phyloP scores from a whole-genome alignment of 1,140 invertebrate species.

The Chrysopa pallens region DNA sequence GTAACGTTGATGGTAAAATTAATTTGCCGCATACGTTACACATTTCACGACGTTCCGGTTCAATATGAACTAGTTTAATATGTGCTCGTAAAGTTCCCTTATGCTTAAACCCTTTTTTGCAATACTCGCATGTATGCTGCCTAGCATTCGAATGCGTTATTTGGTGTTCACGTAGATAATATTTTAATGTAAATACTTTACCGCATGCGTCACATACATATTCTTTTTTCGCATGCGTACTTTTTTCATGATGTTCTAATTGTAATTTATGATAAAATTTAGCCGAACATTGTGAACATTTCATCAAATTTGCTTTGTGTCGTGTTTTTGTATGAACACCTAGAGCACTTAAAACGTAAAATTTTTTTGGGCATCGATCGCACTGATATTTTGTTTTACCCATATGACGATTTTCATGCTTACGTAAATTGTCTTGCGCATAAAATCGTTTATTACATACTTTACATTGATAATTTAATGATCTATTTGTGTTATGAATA shows the following conservation, averaged over 20 bases:
- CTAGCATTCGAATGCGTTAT: constrained; percentile 5
- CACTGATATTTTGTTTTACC: constrained; percentile 5
- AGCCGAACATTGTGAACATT: neutral
- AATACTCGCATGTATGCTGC: constrained; percentile 5
- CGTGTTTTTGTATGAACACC: constrained; percentile 2
- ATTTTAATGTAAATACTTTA: constrained; percentile 5
- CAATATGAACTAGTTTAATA: neutral
- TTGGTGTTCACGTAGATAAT: constrained; percentile 5
- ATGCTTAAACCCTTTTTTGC: constrained; percentile 4
- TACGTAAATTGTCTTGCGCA: constrained; percentile 1
- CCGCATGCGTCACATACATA: constrained; percentile 5
- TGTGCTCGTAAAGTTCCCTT: constrained; percentile 2
- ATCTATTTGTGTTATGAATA: neutral
- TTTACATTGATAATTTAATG: neutral
- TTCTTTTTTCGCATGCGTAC: constrained; percentile 2
- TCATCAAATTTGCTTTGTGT: neutral
- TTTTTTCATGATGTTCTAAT: neutral
- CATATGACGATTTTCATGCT: constrained; percentile 3
- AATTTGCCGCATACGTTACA: neutral
- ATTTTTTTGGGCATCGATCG: constrained; percentile 4
- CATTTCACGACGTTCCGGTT: neutral
- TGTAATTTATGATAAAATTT: neutral
- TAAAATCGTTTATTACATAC: constrained; percentile 3
- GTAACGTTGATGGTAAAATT: too few relatives aligned
- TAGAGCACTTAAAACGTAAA: constrained; percentile 3